phyloP scores from a whole-genome alignment of 37 sponge, comb jelly and placozoan species.

The Chondrosia reniformis region DNA sequence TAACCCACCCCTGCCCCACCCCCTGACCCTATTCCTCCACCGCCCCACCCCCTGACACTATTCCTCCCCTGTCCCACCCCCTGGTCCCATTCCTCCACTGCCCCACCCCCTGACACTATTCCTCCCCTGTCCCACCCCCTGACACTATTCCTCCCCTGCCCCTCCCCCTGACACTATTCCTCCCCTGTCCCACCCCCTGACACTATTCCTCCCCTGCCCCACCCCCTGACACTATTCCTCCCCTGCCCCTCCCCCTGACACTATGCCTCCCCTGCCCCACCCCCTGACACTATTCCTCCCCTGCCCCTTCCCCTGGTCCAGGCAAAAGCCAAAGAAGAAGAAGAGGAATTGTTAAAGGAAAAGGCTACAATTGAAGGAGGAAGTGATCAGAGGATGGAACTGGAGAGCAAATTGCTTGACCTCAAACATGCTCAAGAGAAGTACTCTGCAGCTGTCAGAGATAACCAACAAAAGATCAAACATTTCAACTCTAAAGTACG shows the following conservation, averaged over 20 bases:
- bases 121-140: too few relatives aligned
- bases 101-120: too few relatives aligned
- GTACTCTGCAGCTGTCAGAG: constrained; percentile 59
- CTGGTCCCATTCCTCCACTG: too few relatives aligned
- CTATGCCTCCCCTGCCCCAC: too few relatives aligned
- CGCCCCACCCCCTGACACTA: too few relatives aligned
- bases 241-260: too few relatives aligned
- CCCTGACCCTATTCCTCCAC: neutral
- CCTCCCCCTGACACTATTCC: neutral
- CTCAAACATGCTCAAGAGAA: constrained; percentile 73
- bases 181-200: neutral
- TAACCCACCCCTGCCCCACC: neutral
- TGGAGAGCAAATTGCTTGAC: constrained; percentile 58
- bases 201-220: neutral
- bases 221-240: neutral
- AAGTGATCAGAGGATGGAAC: constrained; percentile 39
- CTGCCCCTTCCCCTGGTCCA: too few relatives aligned
- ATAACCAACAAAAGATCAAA: constrained; percentile 77
- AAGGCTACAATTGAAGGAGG: constrained; percentile 58
- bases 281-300: too few relatives aligned
- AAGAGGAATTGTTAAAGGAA: constrained; percentile 18
- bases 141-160: neutral
- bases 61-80: too few relatives aligned
- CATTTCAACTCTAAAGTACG: constrained; percentile 86
- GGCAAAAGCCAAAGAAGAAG: constrained; percentile 28